These are phyloP conservation scores for Eufriesea mexicana DNA, from an alignment of 1,140 invertebrate species.

Conservation along the genomic window DNA sequence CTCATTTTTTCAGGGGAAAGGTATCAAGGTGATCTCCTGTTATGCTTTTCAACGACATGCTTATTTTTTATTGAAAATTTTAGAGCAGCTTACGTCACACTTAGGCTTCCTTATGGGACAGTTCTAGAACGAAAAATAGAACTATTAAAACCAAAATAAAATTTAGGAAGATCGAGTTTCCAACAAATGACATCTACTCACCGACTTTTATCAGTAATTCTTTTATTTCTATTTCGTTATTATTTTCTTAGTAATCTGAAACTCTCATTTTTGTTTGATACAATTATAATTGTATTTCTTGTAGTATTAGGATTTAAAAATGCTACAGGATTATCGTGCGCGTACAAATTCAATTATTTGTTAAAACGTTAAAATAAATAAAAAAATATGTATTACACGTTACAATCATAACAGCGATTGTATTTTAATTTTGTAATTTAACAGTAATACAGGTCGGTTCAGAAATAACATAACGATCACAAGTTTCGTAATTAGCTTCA, in stretches of 20 bases:
- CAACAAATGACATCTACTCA: background rate
- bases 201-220: background rate
- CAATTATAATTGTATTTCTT: too few species aligned
- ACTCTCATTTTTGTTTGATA: too few species aligned
- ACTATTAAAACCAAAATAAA: background rate
- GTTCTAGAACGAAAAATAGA: background rate
- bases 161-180: background rate
- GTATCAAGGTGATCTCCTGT: conserved; percentile 27
- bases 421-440: too few species aligned
- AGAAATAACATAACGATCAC: too few species aligned
- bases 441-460: too few species aligned
- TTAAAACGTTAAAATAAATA: background rate
- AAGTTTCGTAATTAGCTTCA: too few species aligned
- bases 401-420: too few species aligned
- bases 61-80: conserved; percentile 24
- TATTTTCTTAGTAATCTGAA: too few species aligned
- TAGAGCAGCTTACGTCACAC: background rate
- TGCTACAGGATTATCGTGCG: background rate
- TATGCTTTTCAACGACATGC: background rate
- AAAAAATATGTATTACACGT: too few species aligned
- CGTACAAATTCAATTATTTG: background rate
- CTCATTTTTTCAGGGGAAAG: background rate
- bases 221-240: background rate
- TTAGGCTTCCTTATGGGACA: background rate
- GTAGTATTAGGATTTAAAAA: background rate